A percentile compares a stretch with the other conserved stretches of the same genome.
Conservation (phyloP, 2,888 invertebrate genomes). For the Gerris lacustris region DNA sequence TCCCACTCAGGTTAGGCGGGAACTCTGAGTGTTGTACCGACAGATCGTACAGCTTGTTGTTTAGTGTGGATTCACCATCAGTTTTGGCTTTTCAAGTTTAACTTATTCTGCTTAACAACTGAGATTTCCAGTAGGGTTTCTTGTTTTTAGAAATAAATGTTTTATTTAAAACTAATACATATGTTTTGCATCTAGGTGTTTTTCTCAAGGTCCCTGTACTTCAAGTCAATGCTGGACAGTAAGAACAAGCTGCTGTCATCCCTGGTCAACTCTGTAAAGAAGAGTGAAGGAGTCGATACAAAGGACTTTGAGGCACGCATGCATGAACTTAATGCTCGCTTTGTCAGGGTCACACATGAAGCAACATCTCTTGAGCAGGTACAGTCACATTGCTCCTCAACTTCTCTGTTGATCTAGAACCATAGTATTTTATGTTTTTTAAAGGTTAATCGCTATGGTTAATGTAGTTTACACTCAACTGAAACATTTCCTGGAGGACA, state of each 20-base stretch:
- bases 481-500: no score
- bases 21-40: no score
- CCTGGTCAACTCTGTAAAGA: constrained; percentile 64
- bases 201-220: constrained; percentile 79
- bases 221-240: constrained; percentile 86
- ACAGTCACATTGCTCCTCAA: constrained; percentile 6
- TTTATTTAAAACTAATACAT: not conserved
- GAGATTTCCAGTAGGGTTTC: no score
- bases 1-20: no score
- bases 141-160: no score
- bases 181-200: constrained; percentile 41
- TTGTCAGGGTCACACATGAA: constrained; percentile 61
- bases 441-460: no score
- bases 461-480: no score
- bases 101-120: no score
- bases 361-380: constrained; percentile 62
- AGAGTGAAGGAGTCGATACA: constrained; percentile 61
- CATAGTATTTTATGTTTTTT: no score
- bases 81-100: no score
- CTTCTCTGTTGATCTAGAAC: not conserved
- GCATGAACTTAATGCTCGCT: constrained; percentile 70
- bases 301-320: constrained; percentile 46
- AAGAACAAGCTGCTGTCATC: constrained; percentile 87
- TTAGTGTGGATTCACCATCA: no score
- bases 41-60: no score